Conservation (phyloP, 1,140 invertebrate species). For the Drosophila bipectinata region DNA sequence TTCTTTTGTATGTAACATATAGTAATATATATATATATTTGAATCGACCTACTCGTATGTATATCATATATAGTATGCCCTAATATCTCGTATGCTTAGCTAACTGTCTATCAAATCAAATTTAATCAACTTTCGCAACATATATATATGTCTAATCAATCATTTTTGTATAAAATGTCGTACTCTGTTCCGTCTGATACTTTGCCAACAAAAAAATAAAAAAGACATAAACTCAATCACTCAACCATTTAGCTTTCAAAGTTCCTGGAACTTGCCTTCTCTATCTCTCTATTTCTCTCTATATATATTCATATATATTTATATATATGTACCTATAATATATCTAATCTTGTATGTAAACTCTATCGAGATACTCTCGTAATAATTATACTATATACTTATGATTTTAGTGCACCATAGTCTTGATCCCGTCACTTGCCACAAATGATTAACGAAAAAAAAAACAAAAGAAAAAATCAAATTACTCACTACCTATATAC, state of each 20-base stretch:
- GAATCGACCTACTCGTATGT: conserved; percentile 56
- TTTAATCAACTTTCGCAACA: conserved; percentile 39
- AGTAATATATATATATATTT: conserved; percentile 5
- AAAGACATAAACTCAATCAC: conserved; percentile 23
- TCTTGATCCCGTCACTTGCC: conserved; percentile 45
- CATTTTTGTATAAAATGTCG: conserved; percentile 39
- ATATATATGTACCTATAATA: conserved; percentile 12
- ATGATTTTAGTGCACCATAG: conserved; percentile 53
- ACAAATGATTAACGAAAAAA: conserved; percentile 43
- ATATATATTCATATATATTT: conserved; percentile 5
- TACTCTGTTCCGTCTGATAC: conserved; percentile 32
- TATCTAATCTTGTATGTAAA: conserved; percentile 13
- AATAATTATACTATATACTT: conserved; percentile 32
- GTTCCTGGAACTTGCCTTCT: conserved; percentile 19
- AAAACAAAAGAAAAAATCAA: conserved; percentile 50
- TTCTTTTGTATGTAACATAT: conserved; percentile 68
- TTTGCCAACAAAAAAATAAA: not conserved
- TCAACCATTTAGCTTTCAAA: conserved; percentile 34
- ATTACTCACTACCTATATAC: conserved; percentile 44
- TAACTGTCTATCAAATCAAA: conserved; percentile 48
- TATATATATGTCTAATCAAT: conserved; percentile 16
- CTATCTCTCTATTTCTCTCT: conserved; percentile 26
- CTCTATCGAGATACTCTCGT: conserved; percentile 32
- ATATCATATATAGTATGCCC: conserved; percentile 46
- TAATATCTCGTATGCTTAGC: conserved; percentile 47